Conservation (phyloP, 2,888 invertebrate species). For the Stenurella melanura region DNA sequence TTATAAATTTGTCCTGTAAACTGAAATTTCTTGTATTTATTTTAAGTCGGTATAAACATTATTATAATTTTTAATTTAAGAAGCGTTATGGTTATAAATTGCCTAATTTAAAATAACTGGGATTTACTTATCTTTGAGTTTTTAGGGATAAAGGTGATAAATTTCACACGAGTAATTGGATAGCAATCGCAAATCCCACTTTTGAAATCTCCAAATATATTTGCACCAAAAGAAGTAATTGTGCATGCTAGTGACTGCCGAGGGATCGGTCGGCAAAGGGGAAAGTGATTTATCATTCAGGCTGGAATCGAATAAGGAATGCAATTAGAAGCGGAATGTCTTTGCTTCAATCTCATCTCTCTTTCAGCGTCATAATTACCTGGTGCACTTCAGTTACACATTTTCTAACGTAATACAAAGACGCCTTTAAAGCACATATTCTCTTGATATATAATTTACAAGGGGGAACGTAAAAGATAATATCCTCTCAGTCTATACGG, state of each 20-base stretch:
- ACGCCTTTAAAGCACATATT: conserved; percentile 20
- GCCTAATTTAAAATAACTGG: conserved; percentile 28
- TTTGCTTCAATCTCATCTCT: conserved; percentile 66
- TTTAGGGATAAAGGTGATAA: conserved; percentile 47
- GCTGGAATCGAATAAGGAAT: conserved; percentile 69
- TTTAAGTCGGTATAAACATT: no score
- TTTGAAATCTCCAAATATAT: conserved; percentile 58
- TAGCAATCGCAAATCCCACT: conserved; percentile 58
- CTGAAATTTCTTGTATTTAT: no score
- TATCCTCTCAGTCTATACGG: neutral
- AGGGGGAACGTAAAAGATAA: neutral
- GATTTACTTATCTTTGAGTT: conserved; percentile 21
- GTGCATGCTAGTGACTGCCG: conserved; percentile 63
- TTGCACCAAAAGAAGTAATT: conserved; percentile 63
- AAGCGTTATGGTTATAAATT: conserved; percentile 18
- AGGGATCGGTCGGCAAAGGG: conserved; percentile 57
- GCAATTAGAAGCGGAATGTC: conserved; percentile 69
- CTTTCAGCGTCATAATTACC: conserved; percentile 61
- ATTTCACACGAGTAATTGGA: conserved; percentile 60
- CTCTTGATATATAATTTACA: conserved; percentile 18
- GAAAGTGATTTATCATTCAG: conserved; percentile 67
- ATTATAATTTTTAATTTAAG: neutral
- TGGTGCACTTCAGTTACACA: conserved; percentile 55
- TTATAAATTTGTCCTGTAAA: no score
- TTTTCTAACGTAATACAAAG: conserved; percentile 37